These are phyloP conservation scores for Bos indicus DNA, from an alignment of 2,113 vertebrate genomes.

Conservation along the genomic window DNA sequence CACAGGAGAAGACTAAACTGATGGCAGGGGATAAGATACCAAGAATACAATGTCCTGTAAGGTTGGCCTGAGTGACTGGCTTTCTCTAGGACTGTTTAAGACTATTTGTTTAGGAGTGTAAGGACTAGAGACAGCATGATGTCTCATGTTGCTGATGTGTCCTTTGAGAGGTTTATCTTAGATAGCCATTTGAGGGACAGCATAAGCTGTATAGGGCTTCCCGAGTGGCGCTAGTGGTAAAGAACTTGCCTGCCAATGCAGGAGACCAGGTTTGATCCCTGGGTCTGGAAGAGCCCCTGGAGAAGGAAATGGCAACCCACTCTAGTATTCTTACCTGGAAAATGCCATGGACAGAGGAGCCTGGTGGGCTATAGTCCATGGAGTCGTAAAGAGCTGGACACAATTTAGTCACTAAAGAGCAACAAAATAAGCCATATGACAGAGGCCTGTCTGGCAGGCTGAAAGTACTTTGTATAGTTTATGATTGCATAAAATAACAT, in stretches of 20 bases:
- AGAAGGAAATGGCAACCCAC: not conserved
- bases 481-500: not conserved
- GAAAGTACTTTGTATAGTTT: not conserved
- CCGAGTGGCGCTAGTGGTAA: rapidly evolving
- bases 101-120: not conserved
- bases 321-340: not conserved
- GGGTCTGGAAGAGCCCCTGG: not conserved
- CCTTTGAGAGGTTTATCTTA: not conserved
- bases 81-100: not conserved
- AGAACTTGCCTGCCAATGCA: not conserved
- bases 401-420: not conserved
- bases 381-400: not conserved
- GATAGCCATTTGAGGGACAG: not conserved
- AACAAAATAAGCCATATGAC: not conserved
- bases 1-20: not conserved
- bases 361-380: not conserved
- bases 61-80: not conserved
- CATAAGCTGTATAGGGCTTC: not conserved
- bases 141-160: not conserved
- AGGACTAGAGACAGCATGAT: not conserved
- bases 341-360: not conserved
- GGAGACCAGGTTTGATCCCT: not conserved
- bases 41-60: not conserved
- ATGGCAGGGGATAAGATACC: too few relatives aligned
- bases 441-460: not conserved